Evolutionary conservation across 2,888 invertebrate species (phyloP), one percentile per base, ranked within the genome.

Genomic region (Drosophila paranaensis): DNA sequence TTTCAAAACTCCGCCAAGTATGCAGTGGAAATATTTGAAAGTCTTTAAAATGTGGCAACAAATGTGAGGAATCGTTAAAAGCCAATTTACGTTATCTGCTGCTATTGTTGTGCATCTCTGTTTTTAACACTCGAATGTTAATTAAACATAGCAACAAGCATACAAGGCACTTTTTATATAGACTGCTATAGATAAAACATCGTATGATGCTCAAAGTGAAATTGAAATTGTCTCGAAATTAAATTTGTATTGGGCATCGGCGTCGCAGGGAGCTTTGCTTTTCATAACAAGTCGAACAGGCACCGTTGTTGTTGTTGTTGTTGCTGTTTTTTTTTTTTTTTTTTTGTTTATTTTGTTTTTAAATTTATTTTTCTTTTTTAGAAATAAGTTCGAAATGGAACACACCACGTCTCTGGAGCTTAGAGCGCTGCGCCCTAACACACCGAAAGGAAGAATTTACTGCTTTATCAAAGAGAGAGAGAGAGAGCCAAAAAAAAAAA

Each of bases 1-100:
- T 6, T 37, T 46, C 16, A 27, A 20, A 20, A 13, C 61, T 55
- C 76, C 55, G 54, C 25, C 51, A 76, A 73, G 76, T 76, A 76
- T 73, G 70, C 73, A 60, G 73, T 65, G 13, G 13, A 50, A 65
- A 60, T 48, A 60, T 53, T 48, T 6, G 6, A 25, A 13, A 16
- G 11, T 56, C 8, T 51, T 20, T 27, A 39, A 25, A 13, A n/a
- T 6, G 37, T 27, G 57, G 57, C 11, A 37, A 37, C 40, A 13
- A 11, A 11, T 33, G 33, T n/a, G 45, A 57, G 56, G 37, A 60
- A 55, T 60, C 69, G 73, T 65, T 65, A 60, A 60, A 69, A 43
- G 40, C 14, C 69, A 69, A 69, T 73, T 73, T 69, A 55, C 14
- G 11, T 14, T 33, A 35, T 14, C 13, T 33, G 5, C 25, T n/a